A percentile compares a stretch with the other conserved stretches of the same genome.
These are phyloP conservation scores for Emydura subglobosa DNA, from an alignment of 2,113 vertebrate genomes.

Conservation along the genomic window DNA sequence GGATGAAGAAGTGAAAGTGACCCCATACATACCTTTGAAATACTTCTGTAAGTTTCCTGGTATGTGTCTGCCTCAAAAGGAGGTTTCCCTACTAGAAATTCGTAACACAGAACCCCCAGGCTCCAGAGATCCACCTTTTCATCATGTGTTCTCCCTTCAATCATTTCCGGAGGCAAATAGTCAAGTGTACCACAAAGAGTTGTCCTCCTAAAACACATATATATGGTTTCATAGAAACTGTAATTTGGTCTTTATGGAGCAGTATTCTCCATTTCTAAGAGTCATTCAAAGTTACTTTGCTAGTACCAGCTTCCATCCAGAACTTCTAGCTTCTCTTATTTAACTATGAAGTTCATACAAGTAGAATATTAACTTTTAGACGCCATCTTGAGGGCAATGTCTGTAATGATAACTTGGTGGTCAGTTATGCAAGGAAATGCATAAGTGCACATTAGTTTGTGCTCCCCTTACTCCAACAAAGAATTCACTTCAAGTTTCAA, in stretches of 20 bases:
- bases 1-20: not conserved
- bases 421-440: not conserved
- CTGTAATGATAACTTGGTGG: not conserved
- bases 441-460: not conserved
- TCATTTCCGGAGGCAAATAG: conserved; percentile 98
- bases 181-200: conserved; percentile 96
- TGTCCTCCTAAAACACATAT: conserved; percentile 83
- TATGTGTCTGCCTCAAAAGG: conserved; percentile 92
- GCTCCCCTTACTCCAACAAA: not conserved
- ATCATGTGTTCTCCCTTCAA: conserved; percentile 95
- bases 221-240: not conserved
- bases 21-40: conserved; percentile 87
- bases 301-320: not conserved
- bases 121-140: conserved; percentile 99
- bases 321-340: not conserved
- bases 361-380: not conserved
- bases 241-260: not conserved
- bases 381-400: not conserved
- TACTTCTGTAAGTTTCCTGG: conserved; percentile 93
- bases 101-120: conserved; percentile 94
- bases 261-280: not conserved
- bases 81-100: conserved; percentile 93
- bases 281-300: not conserved
- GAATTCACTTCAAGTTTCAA: not conserved
- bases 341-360: not conserved